Evolutionary conservation across 2,113 vertebrate genomes (phyloP), one percentile per base, ranked within the genome.

Genomic region (Dendropsophus ebraccatus): DNA sequence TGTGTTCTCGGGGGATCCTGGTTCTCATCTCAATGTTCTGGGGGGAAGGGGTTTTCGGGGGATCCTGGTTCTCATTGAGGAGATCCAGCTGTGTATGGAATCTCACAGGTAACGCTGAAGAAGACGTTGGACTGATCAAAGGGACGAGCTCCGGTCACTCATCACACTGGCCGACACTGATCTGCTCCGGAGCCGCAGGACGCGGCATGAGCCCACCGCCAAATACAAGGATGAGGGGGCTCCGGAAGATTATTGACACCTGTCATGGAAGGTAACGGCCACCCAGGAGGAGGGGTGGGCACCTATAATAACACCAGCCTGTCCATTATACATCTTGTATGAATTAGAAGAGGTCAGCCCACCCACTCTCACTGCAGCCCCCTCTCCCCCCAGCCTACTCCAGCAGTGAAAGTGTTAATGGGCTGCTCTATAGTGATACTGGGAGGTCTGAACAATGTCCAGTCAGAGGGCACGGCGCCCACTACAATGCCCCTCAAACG

Each of bases 41-140:
- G 74, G 70, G 10, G 45, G 45, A 47, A 4, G 45, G 45, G 45
- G 45, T 47, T 4, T 4, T 4, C 5, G 45, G 45, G 45, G 45
- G 45, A 11, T 49, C 2, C 12, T 49, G 47, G 5, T 49, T 49
- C 9, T 49, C 47, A 49, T 13, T 49, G 47, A 47, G 45, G 45
- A 47, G 45, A 49, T 49, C 47, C 47, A 49, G 47, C 10, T 49
- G 47, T 49, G 47, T 49, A 13, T 49, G 47, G 47, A 11, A 11
- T 49, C 47, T 49, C 12, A 47, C 45, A 47, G 45, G 45, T 10
- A 5, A 49, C 12, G 12, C 47, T 49, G 9, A 11, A 13, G 35
- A 49, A 32, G 25, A 84, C 1, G 35, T 35, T 16, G 52, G 21
- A 70, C 67, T 32, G 82, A 84, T 62, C 70, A 75, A 32, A 84